Evolutionary conservation across 2,797 vertebrate species (phyloP).

Genomic region (Sternarchorhynchus goeldii): DNA sequence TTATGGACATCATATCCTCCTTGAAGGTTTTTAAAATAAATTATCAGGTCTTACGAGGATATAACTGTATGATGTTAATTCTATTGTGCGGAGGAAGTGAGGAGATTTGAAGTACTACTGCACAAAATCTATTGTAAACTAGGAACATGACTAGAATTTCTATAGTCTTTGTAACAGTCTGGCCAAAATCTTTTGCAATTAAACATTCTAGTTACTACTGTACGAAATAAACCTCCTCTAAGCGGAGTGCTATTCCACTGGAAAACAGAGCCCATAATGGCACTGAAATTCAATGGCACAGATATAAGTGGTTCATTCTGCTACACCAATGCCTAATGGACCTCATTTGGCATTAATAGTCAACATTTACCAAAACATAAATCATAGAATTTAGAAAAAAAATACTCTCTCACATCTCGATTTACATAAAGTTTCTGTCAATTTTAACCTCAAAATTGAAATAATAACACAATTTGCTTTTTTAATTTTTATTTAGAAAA

Average conservation of each 20-base stretch:
- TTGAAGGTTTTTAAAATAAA: not conserved
- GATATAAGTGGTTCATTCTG: conserved; percentile 22
- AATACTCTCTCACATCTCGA: not conserved
- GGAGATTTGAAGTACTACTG: not conserved
- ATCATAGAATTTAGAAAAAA: not conserved
- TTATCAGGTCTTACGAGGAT: not conserved
- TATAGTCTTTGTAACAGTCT: not conserved
- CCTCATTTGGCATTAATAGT: conserved; percentile 24
- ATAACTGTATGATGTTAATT: too few relatives aligned
- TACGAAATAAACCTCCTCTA: conserved; percentile 1
- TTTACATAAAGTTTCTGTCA: not conserved
- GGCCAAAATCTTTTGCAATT: conserved; percentile 3
- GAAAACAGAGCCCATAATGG: conserved; percentile 9
- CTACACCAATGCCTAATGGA: conserved; percentile 31
- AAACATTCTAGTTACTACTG: conserved; percentile 8
- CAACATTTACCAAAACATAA: conserved; percentile 21
- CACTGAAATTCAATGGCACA: conserved; percentile 15
- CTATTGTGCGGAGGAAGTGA: not conserved
- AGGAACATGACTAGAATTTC: too few relatives aligned
- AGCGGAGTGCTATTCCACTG: conserved; percentile 1
- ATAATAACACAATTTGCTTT: too few relatives aligned
- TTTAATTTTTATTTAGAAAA: too few relatives aligned
- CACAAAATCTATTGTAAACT: not conserved
- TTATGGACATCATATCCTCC: conserved; percentile 1
- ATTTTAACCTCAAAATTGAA: too few relatives aligned